These are phyloP conservation scores for Istiophorus platypterus DNA, from an alignment of 2,113 vertebrate species.

Conservation along the genomic window DNA sequence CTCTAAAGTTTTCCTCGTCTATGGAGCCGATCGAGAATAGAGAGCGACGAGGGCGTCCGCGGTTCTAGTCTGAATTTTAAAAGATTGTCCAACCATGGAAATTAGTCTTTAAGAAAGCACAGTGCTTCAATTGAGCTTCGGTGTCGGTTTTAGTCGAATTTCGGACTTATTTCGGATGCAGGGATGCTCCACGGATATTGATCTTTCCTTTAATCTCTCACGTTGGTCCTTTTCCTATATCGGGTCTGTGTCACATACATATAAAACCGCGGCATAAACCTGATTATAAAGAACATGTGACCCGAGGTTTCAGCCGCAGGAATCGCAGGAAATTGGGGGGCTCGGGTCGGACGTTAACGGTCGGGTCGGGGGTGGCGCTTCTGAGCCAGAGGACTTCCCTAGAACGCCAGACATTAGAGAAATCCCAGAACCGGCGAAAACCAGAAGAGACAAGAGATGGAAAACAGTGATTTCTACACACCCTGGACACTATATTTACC, in stretches of 20 bases:
- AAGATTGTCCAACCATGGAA: no score
- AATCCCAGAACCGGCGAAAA: not conserved
- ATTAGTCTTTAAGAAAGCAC: no score
- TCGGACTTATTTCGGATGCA: conserved; percentile 11
- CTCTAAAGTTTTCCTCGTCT: no score
- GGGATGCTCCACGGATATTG: not conserved
- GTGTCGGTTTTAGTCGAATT: not conserved
- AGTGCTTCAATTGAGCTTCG: no score
- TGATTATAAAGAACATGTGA: not conserved
- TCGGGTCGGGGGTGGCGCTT: no score
- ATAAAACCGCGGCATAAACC: no score
- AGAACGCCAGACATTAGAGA: not conserved
- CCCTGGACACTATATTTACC: not conserved
- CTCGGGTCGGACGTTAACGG: not conserved
- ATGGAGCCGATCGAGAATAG: no score
- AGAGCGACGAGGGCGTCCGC: no score
- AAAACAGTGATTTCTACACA: not conserved
- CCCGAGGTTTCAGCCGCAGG: not conserved
- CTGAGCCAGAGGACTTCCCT: not conserved
- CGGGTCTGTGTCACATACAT: no score
- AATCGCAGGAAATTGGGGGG: not conserved
- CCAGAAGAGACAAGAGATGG: not conserved
- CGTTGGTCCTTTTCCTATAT: no score
- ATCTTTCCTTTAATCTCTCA: not conserved
- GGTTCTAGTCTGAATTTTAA: no score